Evolutionary conservation across 2,888 invertebrate genomes (phyloP), one percentile per base, ranked within the genome.

Genomic region (Ophion obscuratus): DNA sequence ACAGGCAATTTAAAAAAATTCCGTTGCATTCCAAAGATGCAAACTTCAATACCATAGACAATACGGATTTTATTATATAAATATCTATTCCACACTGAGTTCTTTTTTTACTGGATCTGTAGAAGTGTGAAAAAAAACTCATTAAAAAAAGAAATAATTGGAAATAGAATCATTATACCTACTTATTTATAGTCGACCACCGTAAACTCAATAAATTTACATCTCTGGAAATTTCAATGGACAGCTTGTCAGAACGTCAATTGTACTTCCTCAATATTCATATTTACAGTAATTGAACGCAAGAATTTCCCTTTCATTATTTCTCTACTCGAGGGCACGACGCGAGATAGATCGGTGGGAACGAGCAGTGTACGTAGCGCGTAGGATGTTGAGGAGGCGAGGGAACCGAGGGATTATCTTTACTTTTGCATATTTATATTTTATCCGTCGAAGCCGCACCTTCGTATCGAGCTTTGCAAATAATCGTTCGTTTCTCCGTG

Each of bases 321-420:
- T 47, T 44, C 10, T 64, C 27, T n/a, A 64, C 59, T 64, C 62
- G 44, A 47, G 61, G 59, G 62, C 44, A 53, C 11, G 53, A 53
- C 17, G 53, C 53, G 75, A 44, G 61, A 62, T 31, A 36, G 44
- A 59, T 47, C 20, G 75, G 7, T 20, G 27, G 47, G 44, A 64
- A 44, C 44, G 62, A 62, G 44, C 31, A 14, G 47, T 47, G 14
- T 44, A 62, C 61, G 62, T 24, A 44, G 44, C 44, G 62, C 74
- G 74, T 75, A 62, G 74, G 74, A 27, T 36, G 44, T 44, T 47
- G 44, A 62, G 62, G 44, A 62, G 74, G 74, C 74, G 74, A 75
- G 62, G 36, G 27, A 17, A 75, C 74, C 62, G 24, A n/a, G 17
- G 14, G 36, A 10, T 53, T 73, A 31, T 73, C 57, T 74, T 62